Conservation (phyloP, 2,888 invertebrate species). For the Gasteruption jaculator region DNA sequence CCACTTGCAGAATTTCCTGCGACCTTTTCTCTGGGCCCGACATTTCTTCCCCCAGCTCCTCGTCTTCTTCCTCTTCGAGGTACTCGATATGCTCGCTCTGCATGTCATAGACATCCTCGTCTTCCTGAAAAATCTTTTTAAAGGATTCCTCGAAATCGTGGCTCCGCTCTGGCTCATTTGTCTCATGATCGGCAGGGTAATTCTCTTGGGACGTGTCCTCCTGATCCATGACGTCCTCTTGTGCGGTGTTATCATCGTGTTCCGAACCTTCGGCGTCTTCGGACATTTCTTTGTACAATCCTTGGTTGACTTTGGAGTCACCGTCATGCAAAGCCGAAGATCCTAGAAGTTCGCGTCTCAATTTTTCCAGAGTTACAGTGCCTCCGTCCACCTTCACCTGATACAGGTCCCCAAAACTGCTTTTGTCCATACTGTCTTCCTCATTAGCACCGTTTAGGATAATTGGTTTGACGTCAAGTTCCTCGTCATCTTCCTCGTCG, state of each 20-base stretch:
- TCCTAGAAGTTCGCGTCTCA: conserved; percentile 13
- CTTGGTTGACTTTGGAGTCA: too few species aligned
- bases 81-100: too few species aligned
- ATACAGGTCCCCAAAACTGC: conserved; percentile 32
- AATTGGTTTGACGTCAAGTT: conserved; percentile 25
- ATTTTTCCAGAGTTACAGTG: conserved; percentile 37
- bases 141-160: too few species aligned
- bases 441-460: conserved; percentile 25
- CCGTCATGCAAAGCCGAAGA: neutral
- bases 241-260: neutral
- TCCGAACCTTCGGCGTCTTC: conserved; percentile 11
- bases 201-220: too few species aligned
- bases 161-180: too few species aligned
- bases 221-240: too few species aligned
- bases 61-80: conserved; percentile 16
- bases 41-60: conserved; percentile 26
- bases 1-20: conserved; percentile 12
- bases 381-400: conserved; percentile 41
- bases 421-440: conserved; percentile 10
- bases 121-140: conserved; percentile 7
- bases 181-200: too few species aligned
- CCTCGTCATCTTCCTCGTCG: conserved; percentile 17
- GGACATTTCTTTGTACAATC: neutral
- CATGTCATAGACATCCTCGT: conserved; percentile 20
- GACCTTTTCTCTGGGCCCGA: conserved; percentile 9